Evolutionary conservation across 1,140 invertebrate species (phyloP).

Genomic region (Mesaphorura yosii): DNA sequence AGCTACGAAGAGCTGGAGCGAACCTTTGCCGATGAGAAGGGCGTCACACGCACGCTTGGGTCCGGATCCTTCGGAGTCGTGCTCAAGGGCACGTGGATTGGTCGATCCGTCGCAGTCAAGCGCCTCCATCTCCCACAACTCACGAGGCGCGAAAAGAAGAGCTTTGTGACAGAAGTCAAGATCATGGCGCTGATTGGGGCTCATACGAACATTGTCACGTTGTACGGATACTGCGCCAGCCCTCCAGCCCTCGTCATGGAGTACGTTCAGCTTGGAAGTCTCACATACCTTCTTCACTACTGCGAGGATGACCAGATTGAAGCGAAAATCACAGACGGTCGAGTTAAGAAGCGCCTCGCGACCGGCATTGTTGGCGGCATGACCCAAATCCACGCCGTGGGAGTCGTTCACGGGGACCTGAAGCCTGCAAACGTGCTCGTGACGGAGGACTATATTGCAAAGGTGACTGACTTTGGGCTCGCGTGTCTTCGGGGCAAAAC

Average conservation of each 20-base stretch:
- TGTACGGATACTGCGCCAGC: not conserved
- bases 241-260: conserved; percentile 14
- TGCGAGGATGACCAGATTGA: conserved; percentile 6
- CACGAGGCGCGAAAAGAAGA: not conserved
- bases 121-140: conserved; percentile 6
- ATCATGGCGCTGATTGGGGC: conserved; percentile 9
- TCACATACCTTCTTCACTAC: conserved; percentile 10
- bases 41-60: conserved; percentile 3
- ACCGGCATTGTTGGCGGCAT: conserved; percentile 10
- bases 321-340: conserved; percentile 11
- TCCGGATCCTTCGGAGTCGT: conserved; percentile 17
- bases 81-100: conserved; percentile 11
- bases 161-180: conserved; percentile 9
- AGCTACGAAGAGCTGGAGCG: not conserved
- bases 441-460: conserved; percentile 5
- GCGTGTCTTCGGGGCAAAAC: conserved; percentile 9
- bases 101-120: conserved; percentile 14
- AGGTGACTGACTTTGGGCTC: conserved; percentile 17
- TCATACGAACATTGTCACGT: conserved; percentile 11
- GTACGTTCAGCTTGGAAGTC: conserved; percentile 11
- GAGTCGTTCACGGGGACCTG: conserved; percentile 14
- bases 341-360: conserved; percentile 12
- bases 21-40: not conserved
- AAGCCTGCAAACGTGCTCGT: conserved; percentile 15
- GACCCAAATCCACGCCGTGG: conserved; percentile 14